phyloP scores from a whole-genome alignment of 2,888 invertebrate genomes.

The Hypomecis atomaria region DNA sequence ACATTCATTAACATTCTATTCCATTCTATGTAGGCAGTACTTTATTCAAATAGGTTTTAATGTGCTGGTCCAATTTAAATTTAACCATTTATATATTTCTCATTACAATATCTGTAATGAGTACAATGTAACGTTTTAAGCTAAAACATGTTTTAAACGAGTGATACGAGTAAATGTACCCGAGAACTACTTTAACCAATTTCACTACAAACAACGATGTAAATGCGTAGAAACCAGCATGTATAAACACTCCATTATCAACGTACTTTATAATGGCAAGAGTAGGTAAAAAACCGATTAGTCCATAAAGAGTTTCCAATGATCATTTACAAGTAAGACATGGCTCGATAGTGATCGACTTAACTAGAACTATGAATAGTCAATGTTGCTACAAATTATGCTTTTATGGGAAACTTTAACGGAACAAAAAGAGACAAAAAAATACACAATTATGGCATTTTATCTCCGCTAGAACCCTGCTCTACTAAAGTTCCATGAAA shows the following conservation, averaged over 20 bases:
- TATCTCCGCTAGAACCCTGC: conserved; percentile 51
- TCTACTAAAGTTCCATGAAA: conserved; percentile 5
- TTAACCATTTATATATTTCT: background rate
- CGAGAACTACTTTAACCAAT: background rate
- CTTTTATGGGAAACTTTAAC: conserved; percentile 4
- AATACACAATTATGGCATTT: background rate
- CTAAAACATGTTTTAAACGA: background rate
- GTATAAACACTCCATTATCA: conserved; percentile 17
- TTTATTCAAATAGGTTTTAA: background rate
- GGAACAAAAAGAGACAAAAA: background rate
- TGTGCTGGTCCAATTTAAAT: conserved; percentile 5
- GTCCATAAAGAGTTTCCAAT: conserved; percentile 24
- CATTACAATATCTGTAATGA: background rate
- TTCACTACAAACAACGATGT: conserved; percentile 15
- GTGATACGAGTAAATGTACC: background rate
- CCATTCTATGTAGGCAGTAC: background rate
- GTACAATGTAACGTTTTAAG: background rate
- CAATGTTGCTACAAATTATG: conserved; percentile 40
- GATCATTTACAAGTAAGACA: conserved; percentile 22
- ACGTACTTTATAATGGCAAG: conserved; percentile 19
- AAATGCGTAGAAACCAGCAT: conserved; percentile 6
- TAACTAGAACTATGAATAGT: conserved; percentile 57
- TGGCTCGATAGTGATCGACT: conserved; percentile 41
- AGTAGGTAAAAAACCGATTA: conserved; percentile 18
- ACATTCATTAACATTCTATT: background rate